Evolutionary conservation across 2,113 vertebrate species (phyloP), one percentile per base, ranked within the genome.

Genomic region (Periophthalmodon schlosseri): DNA sequence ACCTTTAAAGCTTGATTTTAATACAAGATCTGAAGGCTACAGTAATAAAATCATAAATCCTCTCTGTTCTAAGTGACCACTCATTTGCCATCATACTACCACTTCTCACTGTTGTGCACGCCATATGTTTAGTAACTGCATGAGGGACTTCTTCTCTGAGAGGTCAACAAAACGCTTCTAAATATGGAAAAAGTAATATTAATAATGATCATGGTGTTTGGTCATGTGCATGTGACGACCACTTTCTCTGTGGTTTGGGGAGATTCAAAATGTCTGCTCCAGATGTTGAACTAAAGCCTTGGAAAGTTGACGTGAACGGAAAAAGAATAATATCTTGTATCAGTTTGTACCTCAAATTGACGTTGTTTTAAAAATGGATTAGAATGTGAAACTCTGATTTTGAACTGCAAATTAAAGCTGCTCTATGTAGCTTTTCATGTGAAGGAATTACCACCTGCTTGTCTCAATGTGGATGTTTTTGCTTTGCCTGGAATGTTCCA

Each of bases 41-140:
- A n/a, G n/a, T n/a, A n/a, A n/a, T n/a, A n/a, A n/a, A n/a, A n/a
- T n/a, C n/a, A n/a, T n/a, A n/a, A n/a, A n/a, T 16, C 5, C 67
- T 75, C 69, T 80, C 80, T 46, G 66, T 78, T 85, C 39, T 70
- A 33, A 85, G 67, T 85, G 78, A 79, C 85, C 79, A 71, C 70
- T 86, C 72, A 85, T 82, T 88, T 78, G 74, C 65, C 67, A 65
- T 83, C 75, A 72, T 54, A 52, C 16, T 49, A 74, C 84, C 57
- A 66, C 70, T 72, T 65, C n/a, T 81, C 60, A 20, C 78, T 0
- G 16, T 80, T 66, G 78, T 75, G 75, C 68, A 56, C 47, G 28
- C 69, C 46, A 33, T 81, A 69, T 5, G 23, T 75, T 82, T 46
- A 36, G 14, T 68, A 73, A 72, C 58, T 72, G 84, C 77, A 87